Base-by-base conservation (phyloP, 2,888 invertebrate genomes). In the Oxycera nigricornis region DNA sequence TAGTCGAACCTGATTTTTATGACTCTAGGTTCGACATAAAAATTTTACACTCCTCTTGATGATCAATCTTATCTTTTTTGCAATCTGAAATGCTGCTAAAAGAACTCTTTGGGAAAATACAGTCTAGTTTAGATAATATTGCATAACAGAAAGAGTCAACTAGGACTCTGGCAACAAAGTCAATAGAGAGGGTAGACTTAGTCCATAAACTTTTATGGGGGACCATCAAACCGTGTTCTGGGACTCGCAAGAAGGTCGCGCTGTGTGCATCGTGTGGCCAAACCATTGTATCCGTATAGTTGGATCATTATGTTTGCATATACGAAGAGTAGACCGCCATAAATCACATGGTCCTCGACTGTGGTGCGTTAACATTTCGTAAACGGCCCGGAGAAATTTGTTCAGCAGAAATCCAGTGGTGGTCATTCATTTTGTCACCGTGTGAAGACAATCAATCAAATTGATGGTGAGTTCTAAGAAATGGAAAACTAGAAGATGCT, bases 201-300 rank as follows among this genome's bases (percentile, higher is more conserved):
- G n/a, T 62, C 35, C 61, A 73, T 73, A 73, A 73, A 73, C 46
- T 62, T 73, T 73, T 73, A 73, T 62, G 24, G 26, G n/a, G 20
- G 39, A 22, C 59, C 24, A 59, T 72, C 28, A 59, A 59, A 35
- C 3, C 4, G 20, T 72, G 4, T 31, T 30, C 3, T 30, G 35
- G 20, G 24, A 1, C 14, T 2, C 24, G 22, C n/a, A 26, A 52
- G 52, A 67, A 73, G 65, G 65, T 73, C 73, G 28, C 39, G 57
- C 73, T 73, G 73, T 73, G 73, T 73, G 65, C 50, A 73, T 30
- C 67, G 73, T 73, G 73, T 73, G 73, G 73, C 73, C 73, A 73
- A 65, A 65, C 26, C 67, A 52, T 73, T 73, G 73, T 73, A 31
- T 52, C 65, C 50, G 52, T 73, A 41, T 50, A 41, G 57, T 57